Evolutionary conservation across 2,113 vertebrate genomes (phyloP).

Genomic region (Peromyscus maniculatus): DNA sequence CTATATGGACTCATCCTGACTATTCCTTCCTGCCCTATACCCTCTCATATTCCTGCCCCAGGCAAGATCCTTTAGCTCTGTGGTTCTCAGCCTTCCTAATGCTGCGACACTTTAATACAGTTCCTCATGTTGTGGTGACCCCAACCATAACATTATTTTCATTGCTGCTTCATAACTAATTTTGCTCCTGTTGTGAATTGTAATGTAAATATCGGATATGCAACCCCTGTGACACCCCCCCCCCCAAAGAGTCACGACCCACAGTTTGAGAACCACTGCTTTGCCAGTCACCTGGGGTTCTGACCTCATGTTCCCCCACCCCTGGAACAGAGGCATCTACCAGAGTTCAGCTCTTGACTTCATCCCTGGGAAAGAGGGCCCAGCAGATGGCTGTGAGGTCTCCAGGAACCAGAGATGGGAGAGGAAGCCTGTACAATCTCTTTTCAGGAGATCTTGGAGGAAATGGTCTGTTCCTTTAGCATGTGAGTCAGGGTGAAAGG

Average conservation of each 20-base stretch:
- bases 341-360: not conserved
- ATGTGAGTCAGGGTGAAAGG: not conserved
- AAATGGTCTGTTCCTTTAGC: not conserved
- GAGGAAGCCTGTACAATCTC: not conserved
- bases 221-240: not conserved
- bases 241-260: no score
- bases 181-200: not conserved
- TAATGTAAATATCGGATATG: not conserved
- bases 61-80: not conserved
- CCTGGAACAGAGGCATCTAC: not conserved
- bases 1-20: not conserved
- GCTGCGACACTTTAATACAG: not conserved
- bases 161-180: not conserved
- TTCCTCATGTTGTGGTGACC: not conserved
- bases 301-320: not conserved
- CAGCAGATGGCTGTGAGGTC: not conserved
- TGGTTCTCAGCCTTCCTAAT: not conserved
- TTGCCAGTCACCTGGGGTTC: not conserved
- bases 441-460: not conserved
- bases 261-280: not conserved
- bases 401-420: not conserved
- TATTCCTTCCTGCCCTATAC: not conserved
- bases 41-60: not conserved
- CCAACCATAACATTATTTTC: not conserved
- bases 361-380: not conserved